Evolutionary conservation across 2,797 vertebrate species (phyloP).

Genomic region (Scyliorhinus canicula): DNA sequence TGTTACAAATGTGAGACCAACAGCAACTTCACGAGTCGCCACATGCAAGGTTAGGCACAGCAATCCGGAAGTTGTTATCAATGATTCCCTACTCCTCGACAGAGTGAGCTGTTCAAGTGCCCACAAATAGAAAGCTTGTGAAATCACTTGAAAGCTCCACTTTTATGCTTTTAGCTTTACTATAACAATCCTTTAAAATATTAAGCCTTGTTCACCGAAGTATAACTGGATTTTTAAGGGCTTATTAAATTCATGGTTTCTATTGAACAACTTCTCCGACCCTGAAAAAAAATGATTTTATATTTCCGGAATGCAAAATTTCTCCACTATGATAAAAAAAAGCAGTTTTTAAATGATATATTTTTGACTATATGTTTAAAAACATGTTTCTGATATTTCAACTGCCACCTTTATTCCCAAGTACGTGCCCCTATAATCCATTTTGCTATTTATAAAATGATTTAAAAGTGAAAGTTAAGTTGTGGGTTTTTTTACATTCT

Average conservation of each 20-base stretch:
- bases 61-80: neutral
- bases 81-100: neutral
- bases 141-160: neutral
- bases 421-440: no score
- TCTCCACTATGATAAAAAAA: no score
- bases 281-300: neutral
- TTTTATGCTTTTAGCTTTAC: neutral
- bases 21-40: no score
- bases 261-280: neutral
- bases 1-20: no score
- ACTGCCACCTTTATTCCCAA: no score
- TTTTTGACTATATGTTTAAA: no score
- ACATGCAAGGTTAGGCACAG: neutral
- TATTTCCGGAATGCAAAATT: neutral
- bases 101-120: no score
- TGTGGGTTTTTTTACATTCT: no score
- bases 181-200: neutral
- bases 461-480: no score
- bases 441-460: no score
- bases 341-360: no score
- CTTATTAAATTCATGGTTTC: neutral
- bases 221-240: neutral
- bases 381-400: no score
- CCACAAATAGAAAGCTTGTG: neutral
- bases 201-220: neutral